Evolutionary conservation across 2,888 invertebrate genomes (phyloP).

Genomic region (Caprella mutica): DNA sequence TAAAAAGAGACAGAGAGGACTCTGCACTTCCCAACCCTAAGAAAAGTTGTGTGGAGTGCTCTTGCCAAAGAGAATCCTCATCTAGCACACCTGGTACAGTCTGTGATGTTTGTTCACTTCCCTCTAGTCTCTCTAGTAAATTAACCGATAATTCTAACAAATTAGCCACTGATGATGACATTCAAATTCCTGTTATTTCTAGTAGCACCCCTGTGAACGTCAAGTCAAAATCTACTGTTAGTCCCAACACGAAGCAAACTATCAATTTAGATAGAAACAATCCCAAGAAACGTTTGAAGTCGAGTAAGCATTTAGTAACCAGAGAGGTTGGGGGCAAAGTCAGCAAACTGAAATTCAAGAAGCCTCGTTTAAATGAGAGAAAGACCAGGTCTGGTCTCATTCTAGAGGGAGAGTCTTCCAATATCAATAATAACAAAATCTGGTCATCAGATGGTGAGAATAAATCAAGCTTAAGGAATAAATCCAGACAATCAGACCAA

Average conservation of each 20-base stretch:
- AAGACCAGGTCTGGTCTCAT: no score
- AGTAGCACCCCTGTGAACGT: conserved; percentile 24
- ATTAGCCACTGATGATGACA: conserved; percentile 21
- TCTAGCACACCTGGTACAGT: conserved; percentile 3
- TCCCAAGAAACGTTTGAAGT: no score
- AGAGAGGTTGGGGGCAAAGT: neutral
- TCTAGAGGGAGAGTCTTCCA: no score
- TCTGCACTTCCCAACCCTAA: neutral
- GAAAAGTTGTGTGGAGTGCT: neutral
- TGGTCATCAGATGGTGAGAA: no score
- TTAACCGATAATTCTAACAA: neutral
- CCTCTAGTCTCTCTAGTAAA: neutral
- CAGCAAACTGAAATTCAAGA: conserved; percentile 1
- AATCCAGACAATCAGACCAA: no score
- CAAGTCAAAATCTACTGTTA: conserved; percentile 4
- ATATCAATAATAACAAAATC: no score
- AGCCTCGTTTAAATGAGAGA: no score
- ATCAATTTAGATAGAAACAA: no score
- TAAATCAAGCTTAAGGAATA: no score
- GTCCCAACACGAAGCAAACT: neutral
- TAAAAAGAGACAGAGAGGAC: no score
- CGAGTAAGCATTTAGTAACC: no score
- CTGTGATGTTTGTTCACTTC: conserved; percentile 5
- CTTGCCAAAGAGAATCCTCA: neutral
- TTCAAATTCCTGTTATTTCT: conserved; percentile 32